A percentile compares a stretch with the other conserved stretches of the same genome.
Conservation (phyloP, 2,888 invertebrate genomes). For the Thereva nobilitata region DNA sequence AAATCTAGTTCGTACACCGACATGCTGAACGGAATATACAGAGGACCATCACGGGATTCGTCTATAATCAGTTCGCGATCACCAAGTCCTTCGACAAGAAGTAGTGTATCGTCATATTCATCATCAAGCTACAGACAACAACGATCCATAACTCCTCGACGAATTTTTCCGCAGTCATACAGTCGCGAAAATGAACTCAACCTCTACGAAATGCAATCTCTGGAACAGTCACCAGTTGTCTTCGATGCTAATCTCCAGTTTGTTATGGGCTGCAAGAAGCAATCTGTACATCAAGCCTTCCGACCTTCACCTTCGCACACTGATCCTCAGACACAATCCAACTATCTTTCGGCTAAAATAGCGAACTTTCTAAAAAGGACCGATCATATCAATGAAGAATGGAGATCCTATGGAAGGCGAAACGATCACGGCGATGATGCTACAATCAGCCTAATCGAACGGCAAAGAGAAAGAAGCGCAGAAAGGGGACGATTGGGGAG, state of each 20-base stretch:
- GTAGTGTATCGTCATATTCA: constrained; percentile 40
- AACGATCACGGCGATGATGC: constrained; percentile 55
- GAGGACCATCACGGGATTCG: constrained; percentile 46
- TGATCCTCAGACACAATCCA: constrained; percentile 77
- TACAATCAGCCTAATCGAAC: constrained; percentile 56
- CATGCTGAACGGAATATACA: constrained; percentile 25
- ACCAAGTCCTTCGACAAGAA: constrained; percentile 61
- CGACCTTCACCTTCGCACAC: constrained; percentile 75
- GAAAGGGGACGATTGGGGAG: constrained; percentile 59
- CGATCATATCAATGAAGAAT: constrained; percentile 87
- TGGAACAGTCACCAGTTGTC: constrained; percentile 77
- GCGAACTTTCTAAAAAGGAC: constrained; percentile 79
- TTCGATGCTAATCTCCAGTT: constrained; percentile 83
- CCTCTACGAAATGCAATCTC: constrained; percentile 64
- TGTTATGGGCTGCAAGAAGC: constrained; percentile 73
- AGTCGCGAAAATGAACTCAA: constrained; percentile 60
- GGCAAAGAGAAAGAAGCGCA: constrained; percentile 54
- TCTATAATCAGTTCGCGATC: constrained; percentile 60
- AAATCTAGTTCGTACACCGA: constrained; percentile 28
- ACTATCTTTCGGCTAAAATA: constrained; percentile 74
- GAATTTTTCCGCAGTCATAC: constrained; percentile 70
- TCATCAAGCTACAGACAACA: constrained; percentile 43
- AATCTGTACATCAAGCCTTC: constrained; percentile 69
- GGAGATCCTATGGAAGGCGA: constrained; percentile 71
- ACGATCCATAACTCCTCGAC: constrained; percentile 61